A percentile compares a stretch with the other conserved stretches of the same genome.
phyloP scores from a whole-genome alignment of 2,797 vertebrate genomes.

The Novumbra hubbsi region DNA sequence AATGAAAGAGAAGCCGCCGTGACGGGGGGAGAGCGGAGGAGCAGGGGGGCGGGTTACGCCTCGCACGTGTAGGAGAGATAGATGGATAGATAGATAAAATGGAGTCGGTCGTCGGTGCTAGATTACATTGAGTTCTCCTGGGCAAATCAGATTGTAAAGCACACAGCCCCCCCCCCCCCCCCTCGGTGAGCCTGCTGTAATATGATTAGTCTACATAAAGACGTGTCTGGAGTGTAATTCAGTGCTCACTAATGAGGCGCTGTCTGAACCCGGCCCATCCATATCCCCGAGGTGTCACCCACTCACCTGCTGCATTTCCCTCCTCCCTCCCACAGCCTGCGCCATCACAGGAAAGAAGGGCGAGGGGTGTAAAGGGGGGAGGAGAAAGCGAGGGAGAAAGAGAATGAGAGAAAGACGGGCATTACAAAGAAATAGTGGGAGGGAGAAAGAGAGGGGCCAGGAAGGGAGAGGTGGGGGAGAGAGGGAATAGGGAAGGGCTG shows the following conservation, averaged over 20 bases:
- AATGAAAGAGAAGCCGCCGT: slow-evolving; percentile 23
- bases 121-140: slow-evolving; percentile 82
- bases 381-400: background rate
- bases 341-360: background rate
- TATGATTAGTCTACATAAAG: slow-evolving; percentile 87
- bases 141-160: slow-evolving; percentile 87
- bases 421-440: background rate
- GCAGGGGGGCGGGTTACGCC: background rate
- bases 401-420: background rate
- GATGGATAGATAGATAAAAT: slow-evolving; percentile 73
- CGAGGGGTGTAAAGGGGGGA: background rate
- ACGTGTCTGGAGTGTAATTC: slow-evolving; percentile 85
- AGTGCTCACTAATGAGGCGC: slow-evolving; percentile 85
- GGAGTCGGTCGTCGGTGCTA: slow-evolving; percentile 79
- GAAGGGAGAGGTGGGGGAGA: background rate
- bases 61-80: slow-evolving; percentile 22
- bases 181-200: slow-evolving; percentile 74
- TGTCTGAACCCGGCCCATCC: slow-evolving; percentile 77
- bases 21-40: slow-evolving; percentile 27
- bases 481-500: background rate
- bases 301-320: slow-evolving; percentile 44
- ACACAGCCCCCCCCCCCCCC: slow-evolving; percentile 42
- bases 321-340: background rate
- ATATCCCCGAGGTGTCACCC: slow-evolving; percentile 69
- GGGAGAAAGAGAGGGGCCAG: background rate